Conservation (phyloP, 1,140 invertebrate genomes). For the Scaptomyza montana region DNA sequence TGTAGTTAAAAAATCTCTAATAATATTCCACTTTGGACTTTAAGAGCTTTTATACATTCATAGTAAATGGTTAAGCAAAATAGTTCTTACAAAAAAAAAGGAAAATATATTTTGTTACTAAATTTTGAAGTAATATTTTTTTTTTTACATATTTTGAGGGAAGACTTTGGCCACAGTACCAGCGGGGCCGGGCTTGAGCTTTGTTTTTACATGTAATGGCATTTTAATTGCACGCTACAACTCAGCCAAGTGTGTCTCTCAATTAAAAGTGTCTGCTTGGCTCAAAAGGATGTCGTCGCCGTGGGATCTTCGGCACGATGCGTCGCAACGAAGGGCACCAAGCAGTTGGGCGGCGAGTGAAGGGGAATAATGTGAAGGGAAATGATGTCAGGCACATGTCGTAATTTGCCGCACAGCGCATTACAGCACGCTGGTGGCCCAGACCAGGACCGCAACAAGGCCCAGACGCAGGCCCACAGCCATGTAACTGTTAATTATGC, state of each 20-base stretch:
- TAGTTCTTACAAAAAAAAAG: no score
- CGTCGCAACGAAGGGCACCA: not conserved
- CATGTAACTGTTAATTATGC: slow-evolving; percentile 73
- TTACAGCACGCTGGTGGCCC: slow-evolving; percentile 8
- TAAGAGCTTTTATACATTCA: no score
- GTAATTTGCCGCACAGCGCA: slow-evolving; percentile 60
- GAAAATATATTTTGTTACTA: no score
- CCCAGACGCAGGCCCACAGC: slow-evolving; percentile 17
- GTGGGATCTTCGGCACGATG: slow-evolving; percentile 17
- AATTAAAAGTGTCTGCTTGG: slow-evolving; percentile 78
- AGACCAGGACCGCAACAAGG: slow-evolving; percentile 17
- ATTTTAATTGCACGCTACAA: slow-evolving; percentile 76
- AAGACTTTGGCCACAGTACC: slow-evolving; percentile 4
- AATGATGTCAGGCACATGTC: slow-evolving; percentile 70
- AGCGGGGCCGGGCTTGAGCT: slow-evolving; percentile 21
- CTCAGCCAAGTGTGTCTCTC: slow-evolving; percentile 78
- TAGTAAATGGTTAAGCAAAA: no score
- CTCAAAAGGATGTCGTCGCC: slow-evolving; percentile 57
- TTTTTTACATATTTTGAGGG: not conserved
- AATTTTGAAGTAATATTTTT: no score
- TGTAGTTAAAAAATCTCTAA: no score
- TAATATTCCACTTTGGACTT: no score
- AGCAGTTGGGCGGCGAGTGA: not conserved
- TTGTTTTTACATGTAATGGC: slow-evolving; percentile 75
- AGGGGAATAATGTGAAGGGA: slow-evolving; percentile 16